These are phyloP conservation scores for Lamellibrachia columna DNA, from an alignment of 2,888 invertebrate species.

Conservation along the genomic window DNA sequence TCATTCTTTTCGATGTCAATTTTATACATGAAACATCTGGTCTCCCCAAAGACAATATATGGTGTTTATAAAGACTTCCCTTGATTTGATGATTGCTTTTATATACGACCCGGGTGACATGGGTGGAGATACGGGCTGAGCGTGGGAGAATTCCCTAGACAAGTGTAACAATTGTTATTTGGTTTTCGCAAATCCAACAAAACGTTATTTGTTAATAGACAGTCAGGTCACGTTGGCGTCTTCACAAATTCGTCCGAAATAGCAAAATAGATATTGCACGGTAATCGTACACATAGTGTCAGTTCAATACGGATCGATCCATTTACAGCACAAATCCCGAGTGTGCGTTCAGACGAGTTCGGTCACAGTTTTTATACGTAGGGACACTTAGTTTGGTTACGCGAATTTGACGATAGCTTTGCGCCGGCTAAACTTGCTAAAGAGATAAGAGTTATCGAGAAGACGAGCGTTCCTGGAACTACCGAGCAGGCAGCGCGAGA, in stretches of 20 bases:
- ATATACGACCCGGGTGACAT: neutral
- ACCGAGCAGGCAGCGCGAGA: neutral
- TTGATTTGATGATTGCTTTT: neutral
- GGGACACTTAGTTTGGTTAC: neutral
- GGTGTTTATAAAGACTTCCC: neutral
- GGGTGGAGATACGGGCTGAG: neutral
- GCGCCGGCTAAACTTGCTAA: constrained; percentile 3
- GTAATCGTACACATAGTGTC: neutral
- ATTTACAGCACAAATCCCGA: neutral
- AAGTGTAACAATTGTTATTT: neutral
- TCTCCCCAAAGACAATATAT: too few species aligned
- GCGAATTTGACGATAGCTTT: neutral
- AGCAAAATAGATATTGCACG: neutral
- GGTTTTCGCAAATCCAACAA: neutral
- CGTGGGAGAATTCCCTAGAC: neutral
- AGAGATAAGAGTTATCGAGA: neutral
- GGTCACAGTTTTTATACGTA: neutral
- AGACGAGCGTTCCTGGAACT: neutral
- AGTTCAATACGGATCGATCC: constrained; percentile 10
- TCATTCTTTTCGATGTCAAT: too few species aligned
- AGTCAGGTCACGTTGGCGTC: neutral
- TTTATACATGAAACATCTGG: too few species aligned
- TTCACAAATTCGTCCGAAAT: neutral
- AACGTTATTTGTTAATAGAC: neutral
- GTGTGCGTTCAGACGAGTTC: neutral